Percentiles rank a stretch among this genome's conserved stretches.
phyloP scores from a whole-genome alignment of 2,113 vertebrate genomes.

The Ictalurus furcatus region DNA sequence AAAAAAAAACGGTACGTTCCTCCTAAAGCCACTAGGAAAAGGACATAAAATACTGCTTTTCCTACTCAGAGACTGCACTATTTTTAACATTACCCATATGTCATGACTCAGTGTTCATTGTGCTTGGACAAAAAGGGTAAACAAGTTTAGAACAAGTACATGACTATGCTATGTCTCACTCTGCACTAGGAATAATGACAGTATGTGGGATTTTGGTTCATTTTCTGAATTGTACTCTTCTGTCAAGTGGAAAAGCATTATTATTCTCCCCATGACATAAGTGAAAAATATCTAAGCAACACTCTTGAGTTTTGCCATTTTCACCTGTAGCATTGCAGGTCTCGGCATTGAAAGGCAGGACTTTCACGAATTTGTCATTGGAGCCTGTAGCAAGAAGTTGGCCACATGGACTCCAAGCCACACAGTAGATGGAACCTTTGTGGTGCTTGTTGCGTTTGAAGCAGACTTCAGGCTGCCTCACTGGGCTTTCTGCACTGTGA shows the following conservation, averaged over 20 bases:
- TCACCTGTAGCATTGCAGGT: slow-evolving; percentile 93
- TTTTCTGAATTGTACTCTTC: neutral
- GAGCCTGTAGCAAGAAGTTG: slow-evolving; percentile 95
- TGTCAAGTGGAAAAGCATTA: neutral
- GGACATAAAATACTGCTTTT: neutral
- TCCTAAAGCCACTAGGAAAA: neutral
- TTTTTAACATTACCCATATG: neutral
- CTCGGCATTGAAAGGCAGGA: slow-evolving; percentile 92
- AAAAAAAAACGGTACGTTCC: neutral
- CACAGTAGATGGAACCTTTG: slow-evolving; percentile 98
- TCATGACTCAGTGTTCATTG: neutral
- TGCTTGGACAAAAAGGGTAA: neutral
- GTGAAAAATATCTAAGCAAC: neutral
- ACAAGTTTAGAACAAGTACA: neutral
- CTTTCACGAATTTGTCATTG: slow-evolving; percentile 98
- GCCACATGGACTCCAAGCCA: slow-evolving; percentile 96
- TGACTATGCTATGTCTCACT: neutral
- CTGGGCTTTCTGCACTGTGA: slow-evolving; percentile 72
- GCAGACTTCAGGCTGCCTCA: slow-evolving; percentile 85
- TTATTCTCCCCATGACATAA: neutral
- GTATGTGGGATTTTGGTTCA: neutral
- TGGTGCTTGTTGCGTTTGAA: slow-evolving; percentile 99
- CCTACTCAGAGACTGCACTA: neutral
- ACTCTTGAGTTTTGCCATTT: neutral
- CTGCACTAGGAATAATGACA: neutral